Percentiles rank a stretch among this genome's conserved stretches.
These are phyloP conservation scores for Chlorospingus semifuscus DNA, from an alignment of 2,797 vertebrate genomes.

Conservation along the genomic window DNA sequence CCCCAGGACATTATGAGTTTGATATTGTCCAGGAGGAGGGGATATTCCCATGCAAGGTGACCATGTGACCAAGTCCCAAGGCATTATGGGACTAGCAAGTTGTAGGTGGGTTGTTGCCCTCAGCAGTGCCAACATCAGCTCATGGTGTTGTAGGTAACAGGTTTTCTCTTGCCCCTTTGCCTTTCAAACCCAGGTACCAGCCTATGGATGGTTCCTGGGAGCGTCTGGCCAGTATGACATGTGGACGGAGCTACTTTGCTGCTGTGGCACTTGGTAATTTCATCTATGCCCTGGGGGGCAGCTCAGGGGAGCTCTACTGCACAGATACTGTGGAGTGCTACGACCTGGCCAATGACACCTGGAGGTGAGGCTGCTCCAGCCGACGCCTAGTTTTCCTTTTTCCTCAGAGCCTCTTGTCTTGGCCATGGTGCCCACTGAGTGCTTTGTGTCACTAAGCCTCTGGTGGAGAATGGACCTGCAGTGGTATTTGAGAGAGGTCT, in stretches of 20 bases:
- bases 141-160: neutral
- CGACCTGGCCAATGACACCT: slow-evolving; percentile 65
- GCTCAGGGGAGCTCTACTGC: slow-evolving; percentile 63
- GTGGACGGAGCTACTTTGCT: slow-evolving; percentile 77
- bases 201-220: slow-evolving; percentile 76
- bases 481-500: neutral
- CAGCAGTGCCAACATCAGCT: neutral
- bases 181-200: slow-evolving; percentile 15
- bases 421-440: neutral
- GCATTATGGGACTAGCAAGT: neutral
- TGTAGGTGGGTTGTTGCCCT: neutral
- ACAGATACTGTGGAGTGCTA: slow-evolving; percentile 80
- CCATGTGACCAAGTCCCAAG: neutral
- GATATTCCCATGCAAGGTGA: neutral
- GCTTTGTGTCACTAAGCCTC: neutral
- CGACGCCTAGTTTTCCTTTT: neutral
- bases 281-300: slow-evolving; percentile 81
- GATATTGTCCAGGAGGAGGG: neutral
- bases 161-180: neutral
- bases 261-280: slow-evolving; percentile 69
- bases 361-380: slow-evolving; percentile 70
- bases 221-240: slow-evolving; percentile 75
- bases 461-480: neutral
- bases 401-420: neutral
- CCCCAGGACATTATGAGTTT: neutral